Evolutionary conservation across 2,888 invertebrate species (phyloP).

Genomic region (Nezara viridula): DNA sequence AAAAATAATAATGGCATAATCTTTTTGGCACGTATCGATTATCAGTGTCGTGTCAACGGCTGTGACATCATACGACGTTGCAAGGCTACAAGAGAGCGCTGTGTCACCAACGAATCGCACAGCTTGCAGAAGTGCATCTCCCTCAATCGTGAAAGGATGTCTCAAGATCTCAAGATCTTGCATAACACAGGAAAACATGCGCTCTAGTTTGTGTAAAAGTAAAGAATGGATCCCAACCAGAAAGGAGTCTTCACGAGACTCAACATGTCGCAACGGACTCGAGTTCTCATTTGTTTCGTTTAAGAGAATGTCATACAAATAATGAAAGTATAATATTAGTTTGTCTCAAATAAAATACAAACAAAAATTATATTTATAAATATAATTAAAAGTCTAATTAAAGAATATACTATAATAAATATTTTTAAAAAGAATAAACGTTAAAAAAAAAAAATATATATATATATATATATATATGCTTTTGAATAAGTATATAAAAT

Average conservation of each 20-base stretch:
- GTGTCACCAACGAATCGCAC: not conserved
- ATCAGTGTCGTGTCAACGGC: not conserved
- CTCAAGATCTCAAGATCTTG: not conserved
- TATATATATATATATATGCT: too few species aligned
- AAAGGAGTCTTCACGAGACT: not conserved
- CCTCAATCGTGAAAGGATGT: not conserved
- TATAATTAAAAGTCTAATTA: too few species aligned
- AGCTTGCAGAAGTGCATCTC: slow-evolving; percentile 16
- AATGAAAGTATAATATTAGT: not conserved
- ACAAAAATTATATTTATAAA: too few species aligned
- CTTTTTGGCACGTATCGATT: not conserved
- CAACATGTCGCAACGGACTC: not conserved
- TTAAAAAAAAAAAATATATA: too few species aligned
- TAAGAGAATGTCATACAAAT: too few species aligned
- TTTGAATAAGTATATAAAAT: too few species aligned
- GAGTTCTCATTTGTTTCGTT: not conserved
- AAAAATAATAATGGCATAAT: not conserved
- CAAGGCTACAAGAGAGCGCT: not conserved
- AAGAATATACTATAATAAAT: too few species aligned
- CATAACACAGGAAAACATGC: not conserved
- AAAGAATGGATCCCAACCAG: too few species aligned
- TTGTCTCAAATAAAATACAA: too few species aligned
- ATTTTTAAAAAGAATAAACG: too few species aligned
- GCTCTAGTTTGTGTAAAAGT: not conserved
- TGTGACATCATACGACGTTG: not conserved